These are phyloP conservation scores for Stigmatopora nigra DNA, from an alignment of 2,113 vertebrate genomes.

Conservation along the genomic window DNA sequence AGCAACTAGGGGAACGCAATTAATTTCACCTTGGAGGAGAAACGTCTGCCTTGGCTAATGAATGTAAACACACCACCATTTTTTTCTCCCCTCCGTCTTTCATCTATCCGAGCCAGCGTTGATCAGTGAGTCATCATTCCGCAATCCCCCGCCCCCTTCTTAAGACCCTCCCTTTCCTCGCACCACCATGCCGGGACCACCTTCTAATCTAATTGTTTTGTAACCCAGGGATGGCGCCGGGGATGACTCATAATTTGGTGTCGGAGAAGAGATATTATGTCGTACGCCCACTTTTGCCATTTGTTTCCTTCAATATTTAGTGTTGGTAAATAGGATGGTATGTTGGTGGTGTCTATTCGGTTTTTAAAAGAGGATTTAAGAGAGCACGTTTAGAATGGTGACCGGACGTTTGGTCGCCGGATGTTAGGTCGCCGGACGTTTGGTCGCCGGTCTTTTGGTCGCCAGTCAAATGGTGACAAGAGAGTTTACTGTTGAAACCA, in stretches of 20 bases:
- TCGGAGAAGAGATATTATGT: background rate
- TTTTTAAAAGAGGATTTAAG: too few species aligned
- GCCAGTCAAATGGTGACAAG: too few species aligned
- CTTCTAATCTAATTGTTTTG: constrained; percentile 64
- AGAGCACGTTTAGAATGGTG: too few species aligned
- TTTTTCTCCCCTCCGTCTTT: background rate
- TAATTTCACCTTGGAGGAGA: background rate
- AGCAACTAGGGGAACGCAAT: background rate
- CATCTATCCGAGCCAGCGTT: constrained; percentile 20
- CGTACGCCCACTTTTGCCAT: background rate
- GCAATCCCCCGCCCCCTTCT: constrained; percentile 23
- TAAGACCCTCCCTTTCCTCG: constrained; percentile 17
- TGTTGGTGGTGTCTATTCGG: background rate
- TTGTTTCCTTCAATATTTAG: background rate
- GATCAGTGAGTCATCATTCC: constrained; percentile 51
- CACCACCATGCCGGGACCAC: constrained; percentile 30
- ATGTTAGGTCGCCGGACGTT: too few species aligned
- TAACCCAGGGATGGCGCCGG: constrained; percentile 56
- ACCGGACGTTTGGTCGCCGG: too few species aligned
- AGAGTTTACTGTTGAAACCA: too few species aligned
- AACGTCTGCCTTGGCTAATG: constrained; percentile 21
- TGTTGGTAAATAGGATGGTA: background rate
- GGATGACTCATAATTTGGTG: constrained; percentile 59
- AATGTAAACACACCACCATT: constrained; percentile 5
- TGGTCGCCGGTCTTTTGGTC: too few species aligned